Evolutionary conservation across 2,888 invertebrate genomes (phyloP).

Genomic region (Meliscaeva auricollis): DNA sequence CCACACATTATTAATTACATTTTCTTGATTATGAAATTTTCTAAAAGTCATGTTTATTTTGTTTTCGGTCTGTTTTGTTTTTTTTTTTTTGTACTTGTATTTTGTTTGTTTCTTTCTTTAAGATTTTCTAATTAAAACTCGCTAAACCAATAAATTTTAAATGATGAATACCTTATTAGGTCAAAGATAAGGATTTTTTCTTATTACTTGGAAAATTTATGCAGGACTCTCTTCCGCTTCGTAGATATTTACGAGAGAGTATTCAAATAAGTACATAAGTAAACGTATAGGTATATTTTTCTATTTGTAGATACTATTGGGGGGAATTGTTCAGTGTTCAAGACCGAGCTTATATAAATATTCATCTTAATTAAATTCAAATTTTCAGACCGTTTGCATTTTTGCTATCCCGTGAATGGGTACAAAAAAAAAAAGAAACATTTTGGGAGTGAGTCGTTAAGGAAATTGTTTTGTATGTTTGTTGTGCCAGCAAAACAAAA

Average conservation of each 20-base stretch:
- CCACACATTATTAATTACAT: slow-evolving; percentile 25
- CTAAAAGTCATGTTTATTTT: slow-evolving; percentile 26
- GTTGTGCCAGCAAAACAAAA: too few species aligned
- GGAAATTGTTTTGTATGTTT: too few species aligned
- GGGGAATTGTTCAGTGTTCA: not conserved
- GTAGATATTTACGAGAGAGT: slow-evolving; percentile 20
- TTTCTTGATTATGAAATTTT: slow-evolving; percentile 19
- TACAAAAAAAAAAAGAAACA: not conserved
- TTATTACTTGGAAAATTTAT: slow-evolving; percentile 33
- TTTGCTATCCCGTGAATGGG: slow-evolving; percentile 1
- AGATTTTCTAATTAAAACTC: slow-evolving; percentile 50
- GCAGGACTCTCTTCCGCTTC: slow-evolving; percentile 20
- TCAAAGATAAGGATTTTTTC: slow-evolving; percentile 38
- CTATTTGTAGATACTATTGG: not conserved
- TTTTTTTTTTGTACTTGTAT: too few species aligned
- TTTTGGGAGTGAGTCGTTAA: not conserved
- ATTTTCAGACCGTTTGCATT: slow-evolving; percentile 25
- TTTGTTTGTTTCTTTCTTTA: slow-evolving; percentile 1
- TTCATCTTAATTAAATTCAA: slow-evolving; percentile 43
- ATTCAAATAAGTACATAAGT: not conserved
- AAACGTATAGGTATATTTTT: not conserved
- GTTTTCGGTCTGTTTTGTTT: not conserved
- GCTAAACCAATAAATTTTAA: slow-evolving; percentile 46
- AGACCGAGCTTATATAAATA: slow-evolving; percentile 14
- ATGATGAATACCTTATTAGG: slow-evolving; percentile 49